These are phyloP conservation scores for Pterostichus madidus DNA, from an alignment of 2,888 invertebrate genomes.

Conservation along the genomic window DNA sequence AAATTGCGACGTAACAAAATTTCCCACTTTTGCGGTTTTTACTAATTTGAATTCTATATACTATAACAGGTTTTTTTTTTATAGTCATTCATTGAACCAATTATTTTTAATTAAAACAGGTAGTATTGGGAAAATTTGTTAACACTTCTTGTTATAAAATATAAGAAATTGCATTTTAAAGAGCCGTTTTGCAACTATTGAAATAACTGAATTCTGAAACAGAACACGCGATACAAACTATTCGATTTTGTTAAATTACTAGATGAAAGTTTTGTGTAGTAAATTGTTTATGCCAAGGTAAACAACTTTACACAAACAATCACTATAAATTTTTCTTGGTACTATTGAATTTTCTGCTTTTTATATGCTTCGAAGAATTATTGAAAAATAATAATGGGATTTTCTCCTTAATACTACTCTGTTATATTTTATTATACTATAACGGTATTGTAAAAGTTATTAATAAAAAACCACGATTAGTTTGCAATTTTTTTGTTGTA, in stretches of 20 bases:
- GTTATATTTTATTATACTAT: background rate
- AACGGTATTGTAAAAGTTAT: slow-evolving; percentile 3
- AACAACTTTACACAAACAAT: slow-evolving; percentile 31
- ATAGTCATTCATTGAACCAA: background rate
- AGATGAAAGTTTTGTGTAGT: slow-evolving; percentile 21
- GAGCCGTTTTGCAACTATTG: slow-evolving; percentile 11
- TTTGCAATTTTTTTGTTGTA: background rate
- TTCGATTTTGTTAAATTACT: slow-evolving; percentile 14
- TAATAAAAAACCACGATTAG: background rate
- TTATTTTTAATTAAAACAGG: background rate
- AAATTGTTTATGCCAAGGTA: slow-evolving; percentile 41
- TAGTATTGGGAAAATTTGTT: background rate
- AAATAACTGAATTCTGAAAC: background rate
- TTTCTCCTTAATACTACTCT: background rate
- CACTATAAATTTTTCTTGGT: slow-evolving; percentile 13
- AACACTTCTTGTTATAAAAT: slow-evolving; percentile 3
- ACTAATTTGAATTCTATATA: too few relatives aligned
- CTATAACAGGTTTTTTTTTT: background rate
- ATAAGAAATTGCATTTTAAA: background rate
- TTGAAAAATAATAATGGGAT: background rate
- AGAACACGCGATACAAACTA: background rate
- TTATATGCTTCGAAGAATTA: background rate
- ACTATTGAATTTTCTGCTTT: too few relatives aligned
- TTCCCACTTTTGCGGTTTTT: background rate
- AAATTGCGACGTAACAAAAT: background rate